Conservation (phyloP, 2,888 invertebrate genomes). For the Cheilosia soror region DNA sequence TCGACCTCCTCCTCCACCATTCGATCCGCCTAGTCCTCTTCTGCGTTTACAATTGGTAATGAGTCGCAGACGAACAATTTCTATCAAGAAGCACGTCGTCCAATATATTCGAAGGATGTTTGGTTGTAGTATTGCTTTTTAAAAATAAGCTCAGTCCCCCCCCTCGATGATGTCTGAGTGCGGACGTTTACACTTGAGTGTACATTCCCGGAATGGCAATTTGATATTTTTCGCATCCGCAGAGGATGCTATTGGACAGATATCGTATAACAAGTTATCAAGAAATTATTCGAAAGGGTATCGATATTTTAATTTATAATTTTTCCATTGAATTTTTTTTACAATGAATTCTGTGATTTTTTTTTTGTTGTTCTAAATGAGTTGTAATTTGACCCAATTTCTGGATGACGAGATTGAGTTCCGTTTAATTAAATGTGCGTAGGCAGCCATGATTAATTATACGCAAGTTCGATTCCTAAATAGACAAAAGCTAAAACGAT, state of each 20-base stretch:
- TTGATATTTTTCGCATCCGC: slow-evolving; percentile 26
- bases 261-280: slow-evolving; percentile 26
- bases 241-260: slow-evolving; percentile 5
- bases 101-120: not conserved
- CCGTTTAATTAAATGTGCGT: too few relatives aligned
- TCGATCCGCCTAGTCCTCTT: too few relatives aligned
- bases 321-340: not conserved
- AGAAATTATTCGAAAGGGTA: not conserved
- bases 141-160: slow-evolving; percentile 7
- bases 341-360: not conserved
- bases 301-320: not conserved
- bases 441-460: too few relatives aligned
- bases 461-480: too few relatives aligned
- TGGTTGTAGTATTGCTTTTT: not conserved
- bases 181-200: slow-evolving; percentile 22
- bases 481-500: too few relatives aligned
- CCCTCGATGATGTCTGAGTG: slow-evolving; percentile 2
- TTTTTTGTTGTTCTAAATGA: too few relatives aligned
- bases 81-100: too few relatives aligned
- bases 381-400: too few relatives aligned
- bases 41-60: too few relatives aligned
- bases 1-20: not conserved
- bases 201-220: slow-evolving; percentile 18
- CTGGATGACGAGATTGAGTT: too few relatives aligned
- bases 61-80: not conserved